These are phyloP conservation scores for Trichomalopsis sarcophagae DNA, from an alignment of 1,140 invertebrate species.

Conservation along the genomic window DNA sequence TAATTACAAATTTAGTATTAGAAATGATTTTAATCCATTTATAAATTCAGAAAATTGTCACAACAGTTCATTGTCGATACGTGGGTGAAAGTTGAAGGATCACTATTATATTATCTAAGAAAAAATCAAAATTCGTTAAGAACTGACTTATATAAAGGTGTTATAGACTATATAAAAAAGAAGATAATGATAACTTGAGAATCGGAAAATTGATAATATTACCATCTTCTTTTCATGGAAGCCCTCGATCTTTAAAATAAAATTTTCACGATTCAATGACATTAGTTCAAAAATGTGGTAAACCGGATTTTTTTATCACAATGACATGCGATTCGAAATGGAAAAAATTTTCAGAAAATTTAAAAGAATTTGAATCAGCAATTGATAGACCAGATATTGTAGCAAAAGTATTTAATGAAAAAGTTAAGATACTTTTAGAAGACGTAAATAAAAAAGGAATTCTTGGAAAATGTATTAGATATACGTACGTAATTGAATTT, in stretches of 20 bases:
- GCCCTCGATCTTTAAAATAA: slow-evolving; percentile 32
- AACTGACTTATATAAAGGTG: too few relatives aligned
- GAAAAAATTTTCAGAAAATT: slow-evolving; percentile 57
- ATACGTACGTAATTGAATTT: background rate
- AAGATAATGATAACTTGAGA: slow-evolving; percentile 1
- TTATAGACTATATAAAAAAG: background rate
- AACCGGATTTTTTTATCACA: slow-evolving; percentile 47
- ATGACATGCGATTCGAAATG: slow-evolving; percentile 39
- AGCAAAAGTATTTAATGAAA: background rate
- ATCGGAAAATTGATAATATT: background rate
- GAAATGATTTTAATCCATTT: too few relatives aligned
- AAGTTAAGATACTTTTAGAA: background rate
- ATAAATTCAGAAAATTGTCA: too few relatives aligned
- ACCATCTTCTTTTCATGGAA: slow-evolving; percentile 38
- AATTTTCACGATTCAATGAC: slow-evolving; percentile 48
- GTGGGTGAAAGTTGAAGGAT: too few relatives aligned
- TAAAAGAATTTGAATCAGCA: slow-evolving; percentile 63
- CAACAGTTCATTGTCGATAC: too few relatives aligned
- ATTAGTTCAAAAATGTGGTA: slow-evolving; percentile 36
- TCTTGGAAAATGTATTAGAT: slow-evolving; percentile 17
- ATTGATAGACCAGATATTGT: slow-evolving; percentile 55
- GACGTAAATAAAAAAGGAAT: background rate
- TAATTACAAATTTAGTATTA: too few relatives aligned
- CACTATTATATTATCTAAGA: too few relatives aligned
- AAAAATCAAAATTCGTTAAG: too few relatives aligned